Conservation (phyloP, 2,888 invertebrate genomes). For the Lasioglossum vierecki region DNA sequence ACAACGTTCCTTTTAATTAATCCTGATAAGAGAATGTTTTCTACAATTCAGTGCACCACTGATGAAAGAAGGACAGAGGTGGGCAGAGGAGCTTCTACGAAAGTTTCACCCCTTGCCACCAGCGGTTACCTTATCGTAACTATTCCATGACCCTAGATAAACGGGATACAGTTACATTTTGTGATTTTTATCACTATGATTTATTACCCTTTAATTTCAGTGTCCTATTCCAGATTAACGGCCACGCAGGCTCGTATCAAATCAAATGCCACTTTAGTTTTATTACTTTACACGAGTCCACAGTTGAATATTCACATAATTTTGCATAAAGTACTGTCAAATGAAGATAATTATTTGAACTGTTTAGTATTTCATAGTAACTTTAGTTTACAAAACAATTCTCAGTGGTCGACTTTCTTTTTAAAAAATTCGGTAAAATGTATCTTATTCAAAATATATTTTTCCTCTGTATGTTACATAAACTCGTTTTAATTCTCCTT, state of each 20-base stretch:
- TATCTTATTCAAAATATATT: too few relatives aligned
- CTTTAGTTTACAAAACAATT: too few relatives aligned
- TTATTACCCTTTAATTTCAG: not conserved
- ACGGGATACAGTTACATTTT: not conserved
- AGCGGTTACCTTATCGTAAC: not conserved
- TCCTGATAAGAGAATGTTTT: not conserved
- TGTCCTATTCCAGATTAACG: not conserved
- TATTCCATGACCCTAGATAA: constrained; percentile 6
- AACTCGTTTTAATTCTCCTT: too few relatives aligned
- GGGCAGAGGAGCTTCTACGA: not conserved
- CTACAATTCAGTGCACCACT: not conserved
- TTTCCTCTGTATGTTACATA: too few relatives aligned
- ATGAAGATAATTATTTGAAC: too few relatives aligned
- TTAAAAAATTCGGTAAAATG: too few relatives aligned
- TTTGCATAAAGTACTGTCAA: not conserved
- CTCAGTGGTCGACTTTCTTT: too few relatives aligned
- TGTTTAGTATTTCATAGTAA: too few relatives aligned
- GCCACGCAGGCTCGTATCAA: not conserved
- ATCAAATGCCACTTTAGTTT: not conserved
- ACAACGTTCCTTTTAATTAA: not conserved
- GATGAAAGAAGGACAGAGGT: not conserved
- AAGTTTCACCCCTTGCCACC: not conserved
- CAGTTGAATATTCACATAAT: not conserved
- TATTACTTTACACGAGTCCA: not conserved
- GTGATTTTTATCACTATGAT: not conserved